Percentiles rank a stretch among this genome's conserved stretches.
phyloP scores from a whole-genome alignment of 2,888 invertebrate genomes.

The Cerastoderma edule region DNA sequence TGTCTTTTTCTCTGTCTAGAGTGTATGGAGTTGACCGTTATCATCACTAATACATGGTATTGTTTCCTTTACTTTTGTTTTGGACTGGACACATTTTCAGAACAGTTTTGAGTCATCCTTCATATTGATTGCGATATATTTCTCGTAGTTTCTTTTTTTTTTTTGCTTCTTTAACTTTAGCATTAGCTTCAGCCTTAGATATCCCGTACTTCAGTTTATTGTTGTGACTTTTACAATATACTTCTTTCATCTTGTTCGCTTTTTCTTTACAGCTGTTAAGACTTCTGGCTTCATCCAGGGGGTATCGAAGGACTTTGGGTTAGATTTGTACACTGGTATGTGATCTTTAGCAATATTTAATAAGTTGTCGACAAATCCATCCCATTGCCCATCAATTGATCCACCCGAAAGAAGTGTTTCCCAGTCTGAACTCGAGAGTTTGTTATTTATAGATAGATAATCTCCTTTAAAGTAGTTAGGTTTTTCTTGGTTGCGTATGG shows the following conservation, averaged over 20 bases:
- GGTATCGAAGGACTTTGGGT: neutral
- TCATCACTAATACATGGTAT: neutral
- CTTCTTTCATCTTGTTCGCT: slow-evolving; percentile 1
- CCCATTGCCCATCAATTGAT: neutral
- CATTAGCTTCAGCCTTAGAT: neutral
- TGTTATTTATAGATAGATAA: slow-evolving; percentile 13
- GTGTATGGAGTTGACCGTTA: neutral
- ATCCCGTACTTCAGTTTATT: neutral
- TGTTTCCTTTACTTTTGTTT: neutral
- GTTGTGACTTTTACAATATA: neutral
- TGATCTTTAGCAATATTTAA: neutral
- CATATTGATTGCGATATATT: neutral
- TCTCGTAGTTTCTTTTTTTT: slow-evolving; percentile 4
- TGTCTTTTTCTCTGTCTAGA: neutral
- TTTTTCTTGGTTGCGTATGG: too few relatives aligned
- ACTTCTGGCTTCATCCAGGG: neutral
- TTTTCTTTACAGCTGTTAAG: neutral
- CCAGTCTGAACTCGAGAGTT: slow-evolving; percentile 3
- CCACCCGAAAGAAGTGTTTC: neutral
- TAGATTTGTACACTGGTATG: neutral
- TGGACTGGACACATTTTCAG: slow-evolving; percentile 4
- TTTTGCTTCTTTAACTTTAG: neutral
- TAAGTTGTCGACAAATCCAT: neutral
- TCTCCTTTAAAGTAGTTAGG: slow-evolving; percentile 30
- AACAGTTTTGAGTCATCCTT: slow-evolving; percentile 3